Percentiles rank a stretch among this genome's conserved stretches.
These are phyloP conservation scores for Malacoraja senta DNA, from an alignment of 2,797 vertebrate species.

Conservation along the genomic window DNA sequence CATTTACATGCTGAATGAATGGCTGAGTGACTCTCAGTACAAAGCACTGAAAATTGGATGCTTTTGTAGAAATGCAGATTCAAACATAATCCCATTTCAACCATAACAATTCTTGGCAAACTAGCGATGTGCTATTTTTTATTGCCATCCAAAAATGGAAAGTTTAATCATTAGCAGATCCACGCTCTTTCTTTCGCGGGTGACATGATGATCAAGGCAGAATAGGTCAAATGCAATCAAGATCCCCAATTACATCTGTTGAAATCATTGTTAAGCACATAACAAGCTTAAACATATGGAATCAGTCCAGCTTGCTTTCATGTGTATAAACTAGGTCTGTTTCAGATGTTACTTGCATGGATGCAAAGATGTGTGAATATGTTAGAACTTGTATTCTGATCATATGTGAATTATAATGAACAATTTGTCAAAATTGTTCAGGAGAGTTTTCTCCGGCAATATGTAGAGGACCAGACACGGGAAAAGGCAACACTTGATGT, in stretches of 20 bases:
- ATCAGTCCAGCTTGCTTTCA: neutral
- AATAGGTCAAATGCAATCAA: conserved; percentile 27
- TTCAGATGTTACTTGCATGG: neutral
- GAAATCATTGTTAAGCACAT: neutral
- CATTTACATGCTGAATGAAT: conserved; percentile 31
- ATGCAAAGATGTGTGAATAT: neutral
- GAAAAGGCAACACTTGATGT: too few species aligned
- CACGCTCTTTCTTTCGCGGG: too few species aligned
- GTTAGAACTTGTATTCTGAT: neutral
- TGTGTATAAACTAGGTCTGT: neutral
- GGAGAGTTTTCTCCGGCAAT: too few species aligned
- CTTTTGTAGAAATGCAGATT: neutral
- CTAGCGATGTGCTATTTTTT: neutral
- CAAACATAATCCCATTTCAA: conserved; percentile 23
- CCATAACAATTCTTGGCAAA: conserved; percentile 26
- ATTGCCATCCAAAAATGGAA: neutral
- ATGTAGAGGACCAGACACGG: too few species aligned
- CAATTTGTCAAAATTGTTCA: too few species aligned
- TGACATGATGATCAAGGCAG: conserved; percentile 1
- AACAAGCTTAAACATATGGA: neutral
- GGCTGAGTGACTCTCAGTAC: neutral
- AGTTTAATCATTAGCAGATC: conserved; percentile 10
- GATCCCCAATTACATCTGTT: conserved; percentile 12
- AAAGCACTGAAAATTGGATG: conserved; percentile 1
- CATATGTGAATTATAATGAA: neutral